Evolutionary conservation across 2,888 invertebrate species (phyloP).

Genomic region (Stomorhina lunata): DNA sequence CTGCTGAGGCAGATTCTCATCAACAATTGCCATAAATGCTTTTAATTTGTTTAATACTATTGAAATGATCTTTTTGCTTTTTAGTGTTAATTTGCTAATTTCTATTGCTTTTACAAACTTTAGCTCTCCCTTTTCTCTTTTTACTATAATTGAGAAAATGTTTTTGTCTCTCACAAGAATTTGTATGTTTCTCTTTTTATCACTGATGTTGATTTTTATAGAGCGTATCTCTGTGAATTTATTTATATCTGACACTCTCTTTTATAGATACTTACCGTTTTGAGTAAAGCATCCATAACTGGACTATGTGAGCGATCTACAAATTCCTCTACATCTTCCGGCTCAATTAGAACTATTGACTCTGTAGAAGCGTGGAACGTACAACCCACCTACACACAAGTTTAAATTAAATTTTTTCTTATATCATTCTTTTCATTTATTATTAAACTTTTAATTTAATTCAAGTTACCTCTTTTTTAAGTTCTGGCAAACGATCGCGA

Average conservation of each 20-base stretch:
- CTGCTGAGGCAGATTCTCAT: too few relatives aligned
- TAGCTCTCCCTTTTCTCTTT: too few relatives aligned
- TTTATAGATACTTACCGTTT: conserved; percentile 52
- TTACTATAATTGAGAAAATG: too few relatives aligned
- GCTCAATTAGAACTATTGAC: conserved; percentile 50
- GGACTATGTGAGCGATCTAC: conserved; percentile 28
- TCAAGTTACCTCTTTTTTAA: conserved; percentile 51
- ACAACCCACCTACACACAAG: conserved; percentile 9
- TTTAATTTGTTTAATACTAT: too few relatives aligned
- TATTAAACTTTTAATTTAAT: background rate
- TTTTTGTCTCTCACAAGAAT: too few relatives aligned
- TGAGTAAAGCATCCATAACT: conserved; percentile 49
- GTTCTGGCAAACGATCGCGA: conserved; percentile 60
- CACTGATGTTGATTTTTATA: background rate
- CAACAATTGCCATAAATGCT: too few relatives aligned
- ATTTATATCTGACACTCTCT: background rate
- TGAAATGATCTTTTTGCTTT: too few relatives aligned
- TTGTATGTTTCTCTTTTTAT: background rate
- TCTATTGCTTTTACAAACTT: too few relatives aligned
- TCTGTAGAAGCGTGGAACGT: conserved; percentile 44
- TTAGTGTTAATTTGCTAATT: too few relatives aligned
- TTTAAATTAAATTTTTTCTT: background rate
- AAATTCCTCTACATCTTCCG: conserved; percentile 37
- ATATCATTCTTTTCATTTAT: background rate
- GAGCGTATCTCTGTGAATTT: background rate